Evolutionary conservation across 35 echinoderm and acorn worm species (phyloP).

Genomic region (Eucidaris tribuloides): DNA sequence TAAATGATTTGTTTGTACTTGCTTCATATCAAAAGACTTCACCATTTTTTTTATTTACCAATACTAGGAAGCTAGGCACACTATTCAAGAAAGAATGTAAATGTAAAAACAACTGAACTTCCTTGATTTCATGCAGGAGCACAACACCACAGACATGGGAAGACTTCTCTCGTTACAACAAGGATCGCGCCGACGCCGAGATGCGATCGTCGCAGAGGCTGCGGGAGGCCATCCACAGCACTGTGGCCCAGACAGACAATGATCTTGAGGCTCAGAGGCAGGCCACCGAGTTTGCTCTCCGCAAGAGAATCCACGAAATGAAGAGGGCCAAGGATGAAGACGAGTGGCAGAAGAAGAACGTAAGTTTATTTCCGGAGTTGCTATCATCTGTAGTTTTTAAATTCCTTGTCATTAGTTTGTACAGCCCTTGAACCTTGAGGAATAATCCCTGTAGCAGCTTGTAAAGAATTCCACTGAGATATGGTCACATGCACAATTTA

Average conservation of each 20-base stretch:
- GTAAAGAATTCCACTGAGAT: no score
- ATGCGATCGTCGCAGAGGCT: slow-evolving; percentile 89
- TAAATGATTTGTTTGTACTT: no score
- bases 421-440: no score
- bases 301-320: slow-evolving; percentile 99
- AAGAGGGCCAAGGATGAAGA: slow-evolving; percentile 92
- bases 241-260: slow-evolving; percentile 89
- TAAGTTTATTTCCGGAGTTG: slow-evolving; percentile 52
- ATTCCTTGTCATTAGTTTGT: no score
- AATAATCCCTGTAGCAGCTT: no score
- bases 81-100: no score
- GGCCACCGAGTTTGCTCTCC: slow-evolving; percentile 89
- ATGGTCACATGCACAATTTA: no score
- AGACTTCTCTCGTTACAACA: slow-evolving; percentile 96
- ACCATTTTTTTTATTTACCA: no score
- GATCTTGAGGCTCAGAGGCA: slow-evolving; percentile 93
- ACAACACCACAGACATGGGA: slow-evolving; percentile 98
- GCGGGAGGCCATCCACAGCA: slow-evolving; percentile 93
- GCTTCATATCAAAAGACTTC: no score
- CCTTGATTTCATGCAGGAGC: slow-evolving; percentile 53
- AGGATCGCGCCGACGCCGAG: slow-evolving; percentile 92
- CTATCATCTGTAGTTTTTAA: no score
- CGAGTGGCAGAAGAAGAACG: slow-evolving; percentile 99
- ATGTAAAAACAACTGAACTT: neutral
- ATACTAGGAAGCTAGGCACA: no score